Base-by-base conservation (phyloP, 1,140 invertebrate genomes). In the Tetramorium simillimum region DNA sequence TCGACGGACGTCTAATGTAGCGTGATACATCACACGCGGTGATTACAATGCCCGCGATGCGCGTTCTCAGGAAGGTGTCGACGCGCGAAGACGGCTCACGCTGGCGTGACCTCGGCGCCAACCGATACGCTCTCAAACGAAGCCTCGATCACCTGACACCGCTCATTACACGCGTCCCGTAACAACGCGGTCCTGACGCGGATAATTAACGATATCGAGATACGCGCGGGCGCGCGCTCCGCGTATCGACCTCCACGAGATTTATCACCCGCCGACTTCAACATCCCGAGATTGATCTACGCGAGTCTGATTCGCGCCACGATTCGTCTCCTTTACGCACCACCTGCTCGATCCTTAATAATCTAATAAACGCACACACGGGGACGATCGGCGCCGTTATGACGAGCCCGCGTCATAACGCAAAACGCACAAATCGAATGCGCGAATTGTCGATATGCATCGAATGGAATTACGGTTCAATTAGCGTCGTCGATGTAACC, bases 161-260 rank as follows among this genome's bases (percentile, higher is more conserved):
- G 86, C 87, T 86, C 90, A 73, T 92, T 92, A 91, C 88, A 84
- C 90, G 85, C 73, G 78, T 76, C 78, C 53, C 49, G 65, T 73
- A 70, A 86, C 77, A 90, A 75, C 87, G 81, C 53, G 51, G 67
- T 14, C 80, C 80, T 84, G 77, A 58, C 73, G 70, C 73, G 70
- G 90, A 86, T 91, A 92, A 92, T 92, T 91, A 90, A 91, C 86
- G 84, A 92, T 86, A 90, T 91, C 78, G 88, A 86, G 86, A 73
- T 56, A 43, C 24, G 46, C 16, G 18, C 33, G 24, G 1, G 53
- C 60, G 46, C 53, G 53, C 58, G 51, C 46, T 37, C 40, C 40
- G 28, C 62, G 40, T 81, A 82, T 82, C 85, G 80, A 76, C 14
- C 46, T 40, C 21, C 18, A 1, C 40, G 56, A 75, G 58, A 85